Base-by-base conservation (phyloP, 1,140 invertebrate species). In the Palaemon carinicauda region DNA sequence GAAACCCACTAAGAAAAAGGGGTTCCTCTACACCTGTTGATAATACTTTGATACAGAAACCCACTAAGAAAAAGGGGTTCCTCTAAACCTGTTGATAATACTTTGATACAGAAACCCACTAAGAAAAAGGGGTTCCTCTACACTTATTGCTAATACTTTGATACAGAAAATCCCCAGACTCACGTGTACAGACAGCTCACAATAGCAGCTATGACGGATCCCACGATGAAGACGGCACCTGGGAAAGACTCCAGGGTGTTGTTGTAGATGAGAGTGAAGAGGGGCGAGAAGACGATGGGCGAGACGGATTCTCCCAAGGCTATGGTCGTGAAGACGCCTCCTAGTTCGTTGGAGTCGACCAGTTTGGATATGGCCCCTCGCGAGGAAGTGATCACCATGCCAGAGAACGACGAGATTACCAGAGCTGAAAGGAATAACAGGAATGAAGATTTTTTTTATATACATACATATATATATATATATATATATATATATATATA, bases 261-360 rank as follows among this genome's bases (percentile, higher is more conserved):
- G 41, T 86, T 80, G 69, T 80, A 86, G 24, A 86, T 56, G 50
- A 41, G 17, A 10, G 83, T 86, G 50, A 79, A 71, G 54, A 86
- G 7, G 12, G 75, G 75, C 12, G 77, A 15, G 29, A 19, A 14
- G 10, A 86, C 17, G 29, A 86, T 17, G 7, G 83, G 83, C 0
- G 53, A 14, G 41, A 86, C 41, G 2, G 83, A 29, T 56, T 86
- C 83, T 4, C 75, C 60, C 56, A 86, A 12, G 15, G 53, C 83
- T 10, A 86, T 60, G 24, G 80, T 69, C 19, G 84, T 73, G 84
- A 80, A 86, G n/a, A 86, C 74, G 19, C 77, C 77, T 1, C 84
- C 84, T 50, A 86, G 60, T 51, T 86, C 84, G 56, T 86, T 52
- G 2, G 41, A 29, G 5, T 50, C 19, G 41, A 86, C 84, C 65